Evolutionary conservation across 30 jellyfish, hydroid and myxozoan genomes (phyloP), one percentile per base, ranked within the genome.

Genomic region (Clytia hemisphaerica): DNA sequence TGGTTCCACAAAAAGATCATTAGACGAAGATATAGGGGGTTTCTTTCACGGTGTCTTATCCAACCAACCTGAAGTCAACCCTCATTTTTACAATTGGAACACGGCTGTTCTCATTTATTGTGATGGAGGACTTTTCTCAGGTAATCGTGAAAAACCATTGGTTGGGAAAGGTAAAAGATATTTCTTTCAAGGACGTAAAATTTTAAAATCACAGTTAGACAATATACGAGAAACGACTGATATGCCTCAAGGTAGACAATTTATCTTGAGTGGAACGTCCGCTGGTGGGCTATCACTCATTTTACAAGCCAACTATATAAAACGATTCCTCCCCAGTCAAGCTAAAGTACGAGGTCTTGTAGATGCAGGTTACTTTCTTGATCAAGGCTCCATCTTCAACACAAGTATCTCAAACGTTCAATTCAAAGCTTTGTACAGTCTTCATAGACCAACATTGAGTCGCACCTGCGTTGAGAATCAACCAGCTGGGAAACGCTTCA

Each of bases 111-210:
- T 79, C 36, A 22, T 89, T 45, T 88, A 88, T 50, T 88, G 97
- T 57, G 97, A 88, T 37, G 97, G 97, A 0, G 97, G 97, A 9
- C 51, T 88, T 16, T 88, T 88, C 62, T 88, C 97, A 6, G 97
- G 97, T 1, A 74, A 64, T 34, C 71, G 97, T 29, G 70, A 79
- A 61, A 71, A 72, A 32, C 83, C 94, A 5, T 53, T 88, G 16
- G 71, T 71, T 9, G 75, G 78, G 49, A 67, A 71, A 22, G 93
- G 83, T 19, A 80, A 63, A 70, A 65, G 58, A 54, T 4, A 79
- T 49, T 88, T 79, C 57, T 88, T 88, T 71, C 67, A 92, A 68
- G 97, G 97, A 15, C 61, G 93, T 42, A 72, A 50, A 28, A 78
- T 88, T 21, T 40, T 88, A 58, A 76, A 88, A 47, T 75, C 94